Conservation (phyloP, 1,140 invertebrate species). For the Goniozus legneri region DNA sequence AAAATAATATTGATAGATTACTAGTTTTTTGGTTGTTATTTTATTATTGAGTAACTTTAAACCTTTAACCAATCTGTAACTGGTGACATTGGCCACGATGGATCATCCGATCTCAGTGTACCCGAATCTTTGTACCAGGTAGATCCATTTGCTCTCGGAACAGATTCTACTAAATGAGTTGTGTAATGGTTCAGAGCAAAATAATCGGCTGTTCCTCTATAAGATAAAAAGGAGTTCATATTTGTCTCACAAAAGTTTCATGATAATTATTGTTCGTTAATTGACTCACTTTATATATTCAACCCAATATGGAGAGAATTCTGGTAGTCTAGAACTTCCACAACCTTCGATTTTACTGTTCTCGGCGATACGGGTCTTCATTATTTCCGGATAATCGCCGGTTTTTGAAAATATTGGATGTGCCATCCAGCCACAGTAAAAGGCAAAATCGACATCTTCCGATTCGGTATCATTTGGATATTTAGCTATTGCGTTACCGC, state of each 20-base stretch:
- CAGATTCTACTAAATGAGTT: conserved; percentile 31
- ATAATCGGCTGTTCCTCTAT: conserved; percentile 59
- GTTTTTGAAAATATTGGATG: conserved; percentile 59
- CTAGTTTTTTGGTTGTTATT: not conserved
- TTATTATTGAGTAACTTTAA: not conserved
- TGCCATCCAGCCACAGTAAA: conserved; percentile 61
- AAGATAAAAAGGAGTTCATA: not conserved
- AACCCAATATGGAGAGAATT: conserved; percentile 53
- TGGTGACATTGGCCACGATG: conserved; percentile 35
- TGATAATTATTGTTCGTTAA: conserved; percentile 21
- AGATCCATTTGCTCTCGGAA: conserved; percentile 22
- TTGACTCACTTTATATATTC: conserved; percentile 39
- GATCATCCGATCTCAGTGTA: conserved; percentile 18
- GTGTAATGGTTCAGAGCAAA: conserved; percentile 64
- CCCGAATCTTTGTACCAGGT: conserved; percentile 33
- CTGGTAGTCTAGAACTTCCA: conserved; percentile 52
- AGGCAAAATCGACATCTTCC: conserved; percentile 34
- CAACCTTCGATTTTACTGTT: conserved; percentile 57
- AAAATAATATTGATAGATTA: not conserved
- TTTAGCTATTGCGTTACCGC: conserved; percentile 17
- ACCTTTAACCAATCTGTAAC: conserved; percentile 40
- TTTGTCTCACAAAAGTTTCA: conserved; percentile 10
- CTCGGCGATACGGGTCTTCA: conserved; percentile 52
- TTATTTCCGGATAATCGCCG: conserved; percentile 61
- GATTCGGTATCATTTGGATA: conserved; percentile 17